Conservation (phyloP, 2,113 vertebrate genomes). For the Microtus oregoni region DNA sequence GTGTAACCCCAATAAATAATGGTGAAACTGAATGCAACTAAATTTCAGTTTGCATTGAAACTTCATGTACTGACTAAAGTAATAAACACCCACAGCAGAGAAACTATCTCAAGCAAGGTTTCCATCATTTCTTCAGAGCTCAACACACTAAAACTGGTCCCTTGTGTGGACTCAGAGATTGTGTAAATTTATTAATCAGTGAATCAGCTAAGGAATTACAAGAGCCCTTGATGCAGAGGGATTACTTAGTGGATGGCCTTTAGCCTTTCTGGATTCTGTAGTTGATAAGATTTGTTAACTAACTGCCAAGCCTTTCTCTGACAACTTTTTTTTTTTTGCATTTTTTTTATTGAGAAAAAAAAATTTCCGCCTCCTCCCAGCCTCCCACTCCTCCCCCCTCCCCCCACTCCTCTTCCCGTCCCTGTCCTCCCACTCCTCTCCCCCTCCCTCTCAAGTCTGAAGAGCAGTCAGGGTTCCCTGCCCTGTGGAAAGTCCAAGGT, state of each 20-base stretch:
- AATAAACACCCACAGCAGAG: background rate
- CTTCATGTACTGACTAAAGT: background rate
- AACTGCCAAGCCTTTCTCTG: background rate
- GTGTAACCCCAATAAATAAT: background rate
- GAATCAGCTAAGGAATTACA: slow-evolving; percentile 18
- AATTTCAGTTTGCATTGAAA: background rate
- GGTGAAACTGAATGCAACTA: background rate
- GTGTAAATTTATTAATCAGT: background rate
- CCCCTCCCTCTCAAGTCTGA: no score
- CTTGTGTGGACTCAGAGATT: no score
- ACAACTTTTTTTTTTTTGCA: no score
- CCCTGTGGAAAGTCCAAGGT: no score
- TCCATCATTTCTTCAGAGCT: background rate
- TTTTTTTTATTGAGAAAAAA: no score
- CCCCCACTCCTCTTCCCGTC: no score
- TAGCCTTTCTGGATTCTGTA: background rate
- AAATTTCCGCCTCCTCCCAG: no score
- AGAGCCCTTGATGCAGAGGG: background rate
- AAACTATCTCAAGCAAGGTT: background rate
- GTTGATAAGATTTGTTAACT: slow-evolving; percentile 24
- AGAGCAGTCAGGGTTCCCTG: no score
- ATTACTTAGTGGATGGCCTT: background rate
- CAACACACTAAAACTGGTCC: background rate
- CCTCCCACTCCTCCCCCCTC: no score
- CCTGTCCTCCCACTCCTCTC: no score